Base-by-base conservation (phyloP, 2,888 invertebrate species). In the Timema podura region DNA sequence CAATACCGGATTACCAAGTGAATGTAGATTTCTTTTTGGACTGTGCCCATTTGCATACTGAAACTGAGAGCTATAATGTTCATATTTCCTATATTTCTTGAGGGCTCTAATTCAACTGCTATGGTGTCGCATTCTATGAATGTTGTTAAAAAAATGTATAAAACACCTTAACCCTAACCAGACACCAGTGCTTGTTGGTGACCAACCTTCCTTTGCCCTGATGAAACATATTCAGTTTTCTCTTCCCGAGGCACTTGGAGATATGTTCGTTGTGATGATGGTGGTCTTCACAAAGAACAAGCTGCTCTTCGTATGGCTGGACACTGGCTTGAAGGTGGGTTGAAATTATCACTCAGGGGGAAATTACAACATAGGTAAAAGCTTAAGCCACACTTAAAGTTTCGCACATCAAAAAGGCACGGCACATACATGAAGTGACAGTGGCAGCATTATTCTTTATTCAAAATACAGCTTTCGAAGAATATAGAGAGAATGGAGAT, bases 321-420 rank as follows among this genome's bases (percentile, higher is more conserved):
- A 49, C 49, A 49, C 49, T 49, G 49, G 49, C 49, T 49, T 49
- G 49, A n/a, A n/a, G n/a, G n/a, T n/a, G n/a, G n/a, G n/a, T n/a
- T n/a, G n/a, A n/a, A n/a, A n/a, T n/a, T n/a, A n/a, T n/a, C n/a
- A n/a, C n/a, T n/a, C n/a, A n/a, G n/a, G n/a, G n/a, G n/a, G n/a
- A n/a, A n/a, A n/a, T n/a, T n/a, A n/a, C n/a, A n/a, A n/a, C n/a
- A n/a, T n/a, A n/a, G n/a, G n/a, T n/a, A n/a, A n/a, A n/a, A n/a
- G n/a, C n/a, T n/a, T n/a, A n/a, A n/a, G n/a, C n/a, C 11, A 49
- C 11, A 49, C 49, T 49, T 49, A 49, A 49, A 49, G 49, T 49
- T 49, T 9, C 49, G 11, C 49, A 49, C 49, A 49, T 49, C 49
- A 49, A 49, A 49, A 49, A 49, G 49, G 49, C 49, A 49, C 9